Base-by-base conservation (phyloP, 2,113 vertebrate genomes). In the Scomber colias region DNA sequence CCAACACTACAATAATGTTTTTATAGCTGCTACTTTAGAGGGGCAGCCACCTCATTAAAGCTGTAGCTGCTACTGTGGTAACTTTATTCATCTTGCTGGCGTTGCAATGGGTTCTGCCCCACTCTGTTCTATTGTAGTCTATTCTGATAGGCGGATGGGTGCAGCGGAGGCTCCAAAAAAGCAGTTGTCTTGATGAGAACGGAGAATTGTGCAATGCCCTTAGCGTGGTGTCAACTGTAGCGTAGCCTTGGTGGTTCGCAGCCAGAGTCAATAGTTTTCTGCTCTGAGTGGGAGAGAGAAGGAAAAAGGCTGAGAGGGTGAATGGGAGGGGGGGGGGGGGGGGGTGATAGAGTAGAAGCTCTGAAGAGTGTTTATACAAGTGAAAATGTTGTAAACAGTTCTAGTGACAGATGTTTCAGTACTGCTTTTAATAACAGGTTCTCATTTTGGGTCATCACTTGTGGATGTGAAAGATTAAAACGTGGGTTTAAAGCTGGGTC, bases 191-290 rank as follows among this genome's bases (percentile, higher is more conserved):
- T 69, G 80, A 86, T 82, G 82, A 78, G 83, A 83, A 77, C 68
- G 51, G 75, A 77, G 79, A 40, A 40, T 92, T 91, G 84, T 86
- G 82, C 85, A 87, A 85, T 88, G 79, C 69, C 73, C 67, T 82
- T 48, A 85, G 79, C 49, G 7, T 82, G 75, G 80, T 82, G 84
- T 92, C 85, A 89, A 27, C 88, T 87, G 82, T 62, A 84, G 75
- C 63, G 70, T 84, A 87, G 90, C 78, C 78, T 85, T 63, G 77
- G 66, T 63, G 61, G 57, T 91, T 90, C 69, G 61, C 59, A 81
- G 87, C 90, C 81, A 83, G 81, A 84, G 85, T 89, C 90, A 65
- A 46, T 75, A 31, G 76, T 82, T 71, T 77, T 84, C 79, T 64
- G 61, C 76, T 72, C 45, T 63, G 84, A 80, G 89, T 87, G 75